Evolutionary conservation across 2,888 invertebrate genomes (phyloP).

Genomic region (Agonopterix subpropinquella): DNA sequence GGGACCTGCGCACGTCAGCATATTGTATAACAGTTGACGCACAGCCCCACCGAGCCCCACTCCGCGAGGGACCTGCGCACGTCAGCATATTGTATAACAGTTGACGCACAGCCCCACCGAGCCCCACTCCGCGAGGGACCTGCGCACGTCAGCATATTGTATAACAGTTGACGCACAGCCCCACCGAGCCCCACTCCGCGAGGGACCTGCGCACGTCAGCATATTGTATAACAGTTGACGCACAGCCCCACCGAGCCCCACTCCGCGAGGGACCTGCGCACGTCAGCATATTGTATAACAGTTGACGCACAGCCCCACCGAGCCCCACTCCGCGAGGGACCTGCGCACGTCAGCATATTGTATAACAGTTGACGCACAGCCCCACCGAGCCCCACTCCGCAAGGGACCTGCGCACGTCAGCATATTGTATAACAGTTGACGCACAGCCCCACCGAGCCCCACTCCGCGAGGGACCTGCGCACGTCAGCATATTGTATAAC

Average conservation of each 20-base stretch:
- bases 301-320: slow-evolving; percentile 87
- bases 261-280: slow-evolving; percentile 80
- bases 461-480: slow-evolving; percentile 81
- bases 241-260: slow-evolving; percentile 92
- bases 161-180: too few species aligned
- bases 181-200: slow-evolving; percentile 94
- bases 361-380: too few species aligned
- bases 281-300: too few species aligned
- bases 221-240: too few species aligned
- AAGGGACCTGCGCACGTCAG: slow-evolving; percentile 63
- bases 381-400: slow-evolving; percentile 95
- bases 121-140: slow-evolving; percentile 89
- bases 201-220: slow-evolving; percentile 66
- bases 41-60: slow-evolving; percentile 91
- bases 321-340: slow-evolving; percentile 90
- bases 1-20: slow-evolving; percentile 59
- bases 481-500: too few species aligned
- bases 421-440: too few species aligned
- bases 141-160: too few species aligned
- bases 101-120: slow-evolving; percentile 89
- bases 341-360: too few species aligned
- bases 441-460: slow-evolving; percentile 91
- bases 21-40: too few species aligned
- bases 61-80: slow-evolving; percentile 81
- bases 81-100: too few species aligned